Base-by-base conservation (phyloP, 2,888 invertebrate genomes). In the Sminthurides aquaticus region DNA sequence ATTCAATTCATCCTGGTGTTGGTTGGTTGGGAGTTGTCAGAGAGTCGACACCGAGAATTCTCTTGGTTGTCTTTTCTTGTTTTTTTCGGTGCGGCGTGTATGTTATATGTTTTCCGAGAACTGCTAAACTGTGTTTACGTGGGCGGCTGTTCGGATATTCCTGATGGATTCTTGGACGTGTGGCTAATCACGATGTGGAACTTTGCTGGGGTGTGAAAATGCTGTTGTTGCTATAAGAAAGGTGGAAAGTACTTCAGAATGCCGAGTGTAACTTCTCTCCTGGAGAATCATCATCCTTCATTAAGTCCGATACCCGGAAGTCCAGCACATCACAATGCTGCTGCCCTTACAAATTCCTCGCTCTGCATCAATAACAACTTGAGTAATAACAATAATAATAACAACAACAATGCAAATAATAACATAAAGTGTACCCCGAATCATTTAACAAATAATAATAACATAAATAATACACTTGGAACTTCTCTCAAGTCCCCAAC, bases 261-360 rank as follows among this genome's bases (percentile, higher is more conserved):
- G 68, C 68, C 68, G 29, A 68, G 68, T 60, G 68, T 68, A 8
- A 68, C 49, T 28, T 66, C 68, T 55, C 29, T 68, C 22, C 28
- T 68, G 28, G 68, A 68, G 34, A 68, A 68, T 55, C 68, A 68
- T 49, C 66, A 66, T 54, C 68, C 68, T 2, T 63, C 34, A 20
- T 55, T 68, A 24, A 68, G 68, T 24, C 68, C 68, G 3, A 68
- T 68, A 22, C 68, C 68, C 2, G 68, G 68, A 3, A 68, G 68
- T 56, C 68, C 68, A 1, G 65, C 65, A 22, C 68, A 68, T 49
- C 49, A 49, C 15, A 27, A 25, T 2, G 11, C 52, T 22, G 57
- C 58, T 62, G 54, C 52, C n/a, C n/a, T 34, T 5, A 34, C 43
- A 34, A 34, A 34, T 34, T 34, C 43, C 8, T 34, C 43, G 15